A percentile compares a stretch with the other conserved stretches of the same genome.
Evolutionary conservation across 2,113 vertebrate species (phyloP).

Genomic region (Labeo rohita): DNA sequence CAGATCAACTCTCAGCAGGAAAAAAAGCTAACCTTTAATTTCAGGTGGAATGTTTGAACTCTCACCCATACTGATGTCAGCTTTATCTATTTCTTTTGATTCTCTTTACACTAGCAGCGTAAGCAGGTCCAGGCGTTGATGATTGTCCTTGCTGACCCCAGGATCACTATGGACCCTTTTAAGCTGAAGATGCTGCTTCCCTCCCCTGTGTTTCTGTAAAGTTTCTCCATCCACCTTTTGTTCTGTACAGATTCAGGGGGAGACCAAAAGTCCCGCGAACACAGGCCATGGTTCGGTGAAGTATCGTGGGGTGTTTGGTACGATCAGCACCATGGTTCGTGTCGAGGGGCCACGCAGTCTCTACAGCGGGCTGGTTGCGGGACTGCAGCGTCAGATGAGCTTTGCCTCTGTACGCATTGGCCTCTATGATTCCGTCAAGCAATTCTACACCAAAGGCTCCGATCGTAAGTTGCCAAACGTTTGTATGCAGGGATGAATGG

Average conservation of each 20-base stretch:
- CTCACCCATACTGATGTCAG: conserved; percentile 39
- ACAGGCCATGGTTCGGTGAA: conserved; percentile 42
- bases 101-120: conserved; percentile 28
- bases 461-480: conserved; percentile 71
- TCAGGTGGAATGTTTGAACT: background rate
- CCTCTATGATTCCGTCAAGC: conserved; percentile 72
- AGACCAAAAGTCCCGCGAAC: conserved; percentile 56
- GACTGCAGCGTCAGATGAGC: conserved; percentile 72
- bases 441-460: conserved; percentile 78
- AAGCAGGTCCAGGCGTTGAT: conserved; percentile 55
- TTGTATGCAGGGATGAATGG: background rate
- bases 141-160: conserved; percentile 50
- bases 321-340: conserved; percentile 71
- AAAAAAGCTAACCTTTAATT: conserved; percentile 2
- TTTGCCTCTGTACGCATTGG: conserved; percentile 69
- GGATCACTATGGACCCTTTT: conserved; percentile 55
- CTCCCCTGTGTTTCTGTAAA: conserved; percentile 60
- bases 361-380: conserved; percentile 71
- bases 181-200: conserved; percentile 52
- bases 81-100: conserved; percentile 47
- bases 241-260: conserved; percentile 78
- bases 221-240: conserved; percentile 64
- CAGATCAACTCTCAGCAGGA: conserved; percentile 3
- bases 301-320: conserved; percentile 70
- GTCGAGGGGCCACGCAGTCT: conserved; percentile 69